Percentiles rank a stretch among this genome's conserved stretches.
phyloP scores from a whole-genome alignment of 2,113 vertebrate genomes.

The Saguinus imperator region DNA sequence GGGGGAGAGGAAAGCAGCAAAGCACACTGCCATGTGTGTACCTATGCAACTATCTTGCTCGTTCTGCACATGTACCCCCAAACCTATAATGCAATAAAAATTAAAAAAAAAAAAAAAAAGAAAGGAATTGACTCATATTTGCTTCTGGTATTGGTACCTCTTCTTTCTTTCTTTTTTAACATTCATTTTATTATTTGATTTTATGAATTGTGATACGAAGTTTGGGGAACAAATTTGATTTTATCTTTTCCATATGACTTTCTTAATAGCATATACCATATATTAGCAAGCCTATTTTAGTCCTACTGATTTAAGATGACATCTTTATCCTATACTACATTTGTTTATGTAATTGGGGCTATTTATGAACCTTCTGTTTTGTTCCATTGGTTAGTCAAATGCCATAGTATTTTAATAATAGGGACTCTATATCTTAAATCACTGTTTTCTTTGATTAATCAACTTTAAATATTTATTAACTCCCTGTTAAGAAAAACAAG shows the following conservation, averaged over 20 bases:
- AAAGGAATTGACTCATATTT: neutral
- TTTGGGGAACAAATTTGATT: neutral
- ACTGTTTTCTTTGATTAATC: neutral
- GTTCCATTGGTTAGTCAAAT: neutral
- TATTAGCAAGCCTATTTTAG: neutral
- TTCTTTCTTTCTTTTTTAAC: neutral
- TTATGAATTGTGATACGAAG: neutral
- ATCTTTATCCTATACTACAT: neutral
- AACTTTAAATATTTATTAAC: neutral
- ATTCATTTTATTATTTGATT: conserved; percentile 1
- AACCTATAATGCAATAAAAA: too few relatives aligned
- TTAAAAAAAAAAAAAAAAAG: too few relatives aligned
- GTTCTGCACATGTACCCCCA: too few relatives aligned
- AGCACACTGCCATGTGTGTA: too few relatives aligned
- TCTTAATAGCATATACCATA: neutral
- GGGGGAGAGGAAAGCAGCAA: too few relatives aligned
- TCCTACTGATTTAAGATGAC: neutral
- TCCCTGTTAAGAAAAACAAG: neutral
- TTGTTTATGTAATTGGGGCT: neutral
- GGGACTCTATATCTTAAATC: neutral
- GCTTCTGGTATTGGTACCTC: neutral
- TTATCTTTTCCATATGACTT: neutral
- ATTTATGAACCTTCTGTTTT: neutral
- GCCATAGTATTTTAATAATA: neutral
- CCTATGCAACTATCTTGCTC: too few relatives aligned